These are phyloP conservation scores for Idaea aversata DNA, from an alignment of 2,888 invertebrate species.

Conservation along the genomic window DNA sequence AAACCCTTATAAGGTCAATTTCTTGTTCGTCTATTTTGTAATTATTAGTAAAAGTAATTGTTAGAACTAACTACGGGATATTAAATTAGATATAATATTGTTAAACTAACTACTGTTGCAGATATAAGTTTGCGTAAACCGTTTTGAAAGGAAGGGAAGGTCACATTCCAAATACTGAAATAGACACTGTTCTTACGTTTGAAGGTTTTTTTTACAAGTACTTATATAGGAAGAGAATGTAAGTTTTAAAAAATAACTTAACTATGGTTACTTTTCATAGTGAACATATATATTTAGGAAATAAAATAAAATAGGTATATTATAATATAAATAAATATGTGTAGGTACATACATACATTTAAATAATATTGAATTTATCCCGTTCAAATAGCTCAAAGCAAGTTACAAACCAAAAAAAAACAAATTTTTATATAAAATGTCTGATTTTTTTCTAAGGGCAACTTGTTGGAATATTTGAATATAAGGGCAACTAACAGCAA, in stretches of 20 bases:
- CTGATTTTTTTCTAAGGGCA: background rate
- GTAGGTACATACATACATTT: background rate
- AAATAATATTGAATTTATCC: background rate
- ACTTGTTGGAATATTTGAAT: no score
- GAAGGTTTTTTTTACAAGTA: background rate
- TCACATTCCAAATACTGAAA: background rate
- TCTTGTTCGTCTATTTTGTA: no score
- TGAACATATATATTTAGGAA: no score
- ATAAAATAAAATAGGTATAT: background rate
- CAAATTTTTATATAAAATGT: background rate
- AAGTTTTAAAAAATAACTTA: no score
- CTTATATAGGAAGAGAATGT: background rate
- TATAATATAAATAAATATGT: background rate
- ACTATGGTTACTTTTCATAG: no score
- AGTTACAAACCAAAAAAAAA: background rate
- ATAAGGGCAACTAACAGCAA: no score
- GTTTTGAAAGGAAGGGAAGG: conserved; percentile 1
- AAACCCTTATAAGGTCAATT: no score
- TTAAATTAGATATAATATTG: background rate
- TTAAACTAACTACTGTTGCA: background rate
- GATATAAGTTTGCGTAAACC: background rate
- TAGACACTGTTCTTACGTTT: background rate
- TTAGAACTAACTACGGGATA: background rate
- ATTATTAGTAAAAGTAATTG: background rate
- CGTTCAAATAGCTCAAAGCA: background rate